Evolutionary conservation across 2,888 invertebrate species (phyloP), one percentile per base, ranked within the genome.

Genomic region (Lasioglossum calceatum): DNA sequence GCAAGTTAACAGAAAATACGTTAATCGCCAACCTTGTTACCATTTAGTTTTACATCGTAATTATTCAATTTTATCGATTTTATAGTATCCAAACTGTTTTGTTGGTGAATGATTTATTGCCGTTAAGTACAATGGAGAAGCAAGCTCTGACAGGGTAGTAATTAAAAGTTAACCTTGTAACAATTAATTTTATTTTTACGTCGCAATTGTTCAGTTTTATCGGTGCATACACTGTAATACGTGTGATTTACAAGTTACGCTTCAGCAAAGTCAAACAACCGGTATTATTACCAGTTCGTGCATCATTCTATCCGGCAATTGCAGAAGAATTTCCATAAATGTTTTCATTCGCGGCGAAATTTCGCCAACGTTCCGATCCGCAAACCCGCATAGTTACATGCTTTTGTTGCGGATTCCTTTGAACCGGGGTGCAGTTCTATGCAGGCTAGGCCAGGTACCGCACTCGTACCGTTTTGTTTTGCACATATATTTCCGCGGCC

Each of bases 401-500:
- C n/a, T 61, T 1, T 32, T 58, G 39, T 27, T 14, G 32, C 19
- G 27, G 44, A 44, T 67, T 19, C 73, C 36, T 73, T 82, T 67
- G 71, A 77, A 64, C n/a, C n/a, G 27, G 61, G 47, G 42, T 47
- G 39, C 61, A 64, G 58, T 75, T 67, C 50, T 36, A 12, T 32
- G 10, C 74, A 47, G 77, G n/a, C 42, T 23, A 44, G 3, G 8
- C 44, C 16, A 39, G 5, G 8, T 27, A 27, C 54, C 23, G 70
- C 70, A 23, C 70, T 39, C 23, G 36, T 47, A 16, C 42, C 42
- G 10, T 77, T 79, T 64, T 82, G 79, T 82, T 71, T 71, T 16
- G 36, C 44, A 23, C 74, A 16, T 81, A 71, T 78, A 84, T 86
- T 81, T 32, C 27, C 77, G n/a, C 14, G 23, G 14, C 14, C 64